Percentiles rank a stretch among this genome's conserved stretches.
Evolutionary conservation across 1,140 invertebrate species (phyloP).

Genomic region (Aphaenogaster ashmeadi): DNA sequence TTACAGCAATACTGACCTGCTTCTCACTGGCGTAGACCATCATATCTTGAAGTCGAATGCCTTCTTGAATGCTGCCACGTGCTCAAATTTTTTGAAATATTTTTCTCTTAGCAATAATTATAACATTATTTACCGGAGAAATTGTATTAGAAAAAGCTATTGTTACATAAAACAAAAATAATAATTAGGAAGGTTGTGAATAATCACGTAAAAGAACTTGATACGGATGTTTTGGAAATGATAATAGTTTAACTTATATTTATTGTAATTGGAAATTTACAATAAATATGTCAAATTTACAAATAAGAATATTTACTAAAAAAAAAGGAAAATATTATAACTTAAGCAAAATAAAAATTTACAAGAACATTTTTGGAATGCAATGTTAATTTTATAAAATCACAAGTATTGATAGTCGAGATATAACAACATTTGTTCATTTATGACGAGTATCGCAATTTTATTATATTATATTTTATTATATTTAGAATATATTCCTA

Average conservation of each 20-base stretch:
- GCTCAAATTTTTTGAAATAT: neutral
- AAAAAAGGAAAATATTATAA: neutral
- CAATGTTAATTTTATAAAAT: neutral
- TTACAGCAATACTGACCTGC: constrained; percentile 76
- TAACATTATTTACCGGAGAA: neutral
- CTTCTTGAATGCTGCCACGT: neutral
- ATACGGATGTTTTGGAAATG: neutral
- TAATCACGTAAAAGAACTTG: neutral
- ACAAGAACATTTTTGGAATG: neutral
- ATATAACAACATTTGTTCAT: neutral
- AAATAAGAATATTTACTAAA: neutral
- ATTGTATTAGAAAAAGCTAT: neutral
- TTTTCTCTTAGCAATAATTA: neutral
- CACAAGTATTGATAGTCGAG: neutral
- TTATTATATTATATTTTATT: neutral
- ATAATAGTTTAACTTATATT: neutral
- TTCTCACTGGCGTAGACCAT: constrained; percentile 73
- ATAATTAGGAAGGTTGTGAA: neutral
- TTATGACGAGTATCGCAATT: neutral
- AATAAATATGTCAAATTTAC: neutral
- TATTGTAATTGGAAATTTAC: neutral
- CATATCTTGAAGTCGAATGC: constrained; percentile 28
- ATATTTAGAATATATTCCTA: neutral
- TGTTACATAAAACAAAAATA: neutral
- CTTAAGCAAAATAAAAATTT: neutral